phyloP scores from a whole-genome alignment of 2,888 invertebrate genomes.

The Trypoxylon attenuatum region DNA sequence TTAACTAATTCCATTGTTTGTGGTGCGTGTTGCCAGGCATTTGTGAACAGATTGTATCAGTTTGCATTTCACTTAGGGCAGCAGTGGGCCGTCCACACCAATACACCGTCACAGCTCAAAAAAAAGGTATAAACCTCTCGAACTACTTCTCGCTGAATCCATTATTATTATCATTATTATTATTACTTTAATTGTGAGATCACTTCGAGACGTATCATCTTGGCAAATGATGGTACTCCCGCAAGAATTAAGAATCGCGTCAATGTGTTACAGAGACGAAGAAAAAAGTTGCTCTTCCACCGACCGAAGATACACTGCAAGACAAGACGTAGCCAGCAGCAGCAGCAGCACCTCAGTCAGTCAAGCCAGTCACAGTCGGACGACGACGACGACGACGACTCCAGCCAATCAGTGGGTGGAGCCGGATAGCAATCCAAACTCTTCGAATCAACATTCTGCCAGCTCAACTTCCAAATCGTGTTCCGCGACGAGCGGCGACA shows the following conservation, averaged over 20 bases:
- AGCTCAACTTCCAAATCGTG: constrained; percentile 60
- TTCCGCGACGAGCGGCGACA: constrained; percentile 47
- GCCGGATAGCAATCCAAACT: constrained; percentile 69
- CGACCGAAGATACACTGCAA: constrained; percentile 91
- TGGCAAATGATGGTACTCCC: not conserved
- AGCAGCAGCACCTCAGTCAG: constrained; percentile 66
- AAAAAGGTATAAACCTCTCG: constrained; percentile 77
- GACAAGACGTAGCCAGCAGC: constrained; percentile 76
- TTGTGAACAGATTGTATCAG: constrained; percentile 80
- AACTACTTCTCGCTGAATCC: not conserved
- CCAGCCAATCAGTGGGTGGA: constrained; percentile 71
- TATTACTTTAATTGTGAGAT: not conserved
- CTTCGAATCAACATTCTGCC: constrained; percentile 64
- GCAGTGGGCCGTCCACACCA: constrained; percentile 83
- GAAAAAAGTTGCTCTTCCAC: constrained; percentile 88
- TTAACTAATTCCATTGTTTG: constrained; percentile 73
- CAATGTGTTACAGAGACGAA: constrained; percentile 79
- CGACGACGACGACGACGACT: constrained; percentile 73
- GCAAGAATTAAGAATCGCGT: not conserved
- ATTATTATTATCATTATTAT: not conserved
- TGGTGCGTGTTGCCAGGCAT: constrained; percentile 78
- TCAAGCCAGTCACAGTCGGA: constrained; percentile 71
- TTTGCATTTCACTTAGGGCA: constrained; percentile 86
- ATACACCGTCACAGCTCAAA: constrained; percentile 79
- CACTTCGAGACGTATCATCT: not conserved